Percentiles rank a stretch among this genome's conserved stretches.
phyloP scores from a whole-genome alignment of 37 sponge, comb jelly and placozoan genomes.

The Spongia lamella region DNA sequence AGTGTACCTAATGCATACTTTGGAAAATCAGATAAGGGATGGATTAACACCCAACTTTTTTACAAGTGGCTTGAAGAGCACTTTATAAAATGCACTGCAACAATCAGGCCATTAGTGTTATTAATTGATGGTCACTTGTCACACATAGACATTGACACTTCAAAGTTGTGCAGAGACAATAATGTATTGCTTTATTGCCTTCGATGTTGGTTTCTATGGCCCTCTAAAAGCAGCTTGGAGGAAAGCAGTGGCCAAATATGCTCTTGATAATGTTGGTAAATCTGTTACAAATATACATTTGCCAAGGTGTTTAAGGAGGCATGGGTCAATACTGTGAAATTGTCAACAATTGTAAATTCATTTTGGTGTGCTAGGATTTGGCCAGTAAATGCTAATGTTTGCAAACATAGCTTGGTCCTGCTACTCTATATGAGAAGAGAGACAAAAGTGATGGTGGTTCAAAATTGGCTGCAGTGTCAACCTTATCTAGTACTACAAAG shows the following conservation, averaged over 20 bases:
- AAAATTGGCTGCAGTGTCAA: too few species aligned
- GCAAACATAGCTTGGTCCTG: background rate
- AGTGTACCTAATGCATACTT: constrained; percentile 19
- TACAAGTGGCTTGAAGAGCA: constrained; percentile 46
- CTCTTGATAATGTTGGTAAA: background rate
- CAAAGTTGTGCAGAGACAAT: constrained; percentile 23
- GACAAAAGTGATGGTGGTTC: too few species aligned
- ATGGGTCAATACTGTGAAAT: constrained; percentile 22
- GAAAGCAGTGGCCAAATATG: too few species aligned
- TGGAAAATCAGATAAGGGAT: constrained; percentile 25
- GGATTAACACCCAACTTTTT: constrained; percentile 36
- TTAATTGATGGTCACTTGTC: constrained; percentile 32
- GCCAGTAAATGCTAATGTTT: constrained; percentile 28
- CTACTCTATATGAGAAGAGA: background rate
- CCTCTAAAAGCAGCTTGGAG: too few species aligned
- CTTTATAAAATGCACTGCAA: constrained; percentile 4
- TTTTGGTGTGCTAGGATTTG: constrained; percentile 26
- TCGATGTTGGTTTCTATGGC: background rate
- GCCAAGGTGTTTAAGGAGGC: constrained; percentile 35
- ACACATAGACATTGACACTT: constrained; percentile 38
- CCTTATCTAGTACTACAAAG: background rate
- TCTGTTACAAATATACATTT: constrained; percentile 24
- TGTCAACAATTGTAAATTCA: constrained; percentile 30
- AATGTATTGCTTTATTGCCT: constrained; percentile 26
- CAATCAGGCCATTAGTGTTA: constrained; percentile 10